Evolutionary conservation across 2,888 invertebrate genomes (phyloP), one percentile per base, ranked within the genome.

Genomic region (Sphaerophoria rueppellii): DNA sequence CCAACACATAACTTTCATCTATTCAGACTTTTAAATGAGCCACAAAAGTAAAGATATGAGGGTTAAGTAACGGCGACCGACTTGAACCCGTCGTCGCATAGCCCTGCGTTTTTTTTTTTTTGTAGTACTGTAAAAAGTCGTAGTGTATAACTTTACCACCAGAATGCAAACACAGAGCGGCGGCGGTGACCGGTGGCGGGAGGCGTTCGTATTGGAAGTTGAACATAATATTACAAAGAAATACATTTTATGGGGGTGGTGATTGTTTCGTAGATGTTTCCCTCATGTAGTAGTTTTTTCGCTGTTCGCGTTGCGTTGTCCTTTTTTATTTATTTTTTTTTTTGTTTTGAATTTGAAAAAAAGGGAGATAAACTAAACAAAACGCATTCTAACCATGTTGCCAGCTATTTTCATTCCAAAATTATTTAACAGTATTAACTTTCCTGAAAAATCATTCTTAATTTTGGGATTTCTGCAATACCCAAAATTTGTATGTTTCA

Each of bases 11-110:
- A 86, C 77, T 78, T 86, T 86, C 86, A 86, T 82, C 86, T 86
- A 77, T 86, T 86, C 86, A 86, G 86, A 86, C 86, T 86, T 86
- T 86, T 86, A 86, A 86, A 86, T 86, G 86, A 86, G 77, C 82
- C 82, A 86, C 86, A 82, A 86, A 86, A 86, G 86, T 86, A 81
- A 86, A 86, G 86, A 86, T 77, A 86, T 86, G 86, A 86, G 86
- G 86, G 86, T 86, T 86, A 86, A 86, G 82, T 86, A 86, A 86
- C 82, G 73, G 70, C 76, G 80, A 81, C 85, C 85, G 81, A 85
- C 81, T 85, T 85, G 85, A 73, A 81, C 85, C 32, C 81, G 55
- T 81, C 77, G 61, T 58, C 54, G 63, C 58, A 70, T 46, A 65
- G 48, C 61, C 69, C 58, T 65, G 65, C 65, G 16, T 65, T 50